Conservation (phyloP, 37 sponge, comb jelly and placozoan genomes). For the Aplysina aerophoba region DNA sequence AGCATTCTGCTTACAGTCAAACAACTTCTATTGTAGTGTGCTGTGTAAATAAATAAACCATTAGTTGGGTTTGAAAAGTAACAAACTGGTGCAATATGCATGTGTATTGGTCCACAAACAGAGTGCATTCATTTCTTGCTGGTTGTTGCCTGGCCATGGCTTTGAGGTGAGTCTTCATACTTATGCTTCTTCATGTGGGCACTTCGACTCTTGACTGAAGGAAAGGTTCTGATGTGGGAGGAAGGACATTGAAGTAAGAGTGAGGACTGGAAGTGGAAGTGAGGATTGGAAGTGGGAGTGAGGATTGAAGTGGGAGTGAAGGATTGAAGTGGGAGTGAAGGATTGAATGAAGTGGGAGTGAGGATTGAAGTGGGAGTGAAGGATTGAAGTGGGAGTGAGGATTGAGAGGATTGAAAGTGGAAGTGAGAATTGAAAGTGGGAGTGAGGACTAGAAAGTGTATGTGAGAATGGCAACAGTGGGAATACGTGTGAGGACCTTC, state of each 20-base stretch:
- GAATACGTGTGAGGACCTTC: neutral
- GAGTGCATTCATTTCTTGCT: neutral
- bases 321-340: too few relatives aligned
- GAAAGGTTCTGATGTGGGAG: constrained; percentile 75
- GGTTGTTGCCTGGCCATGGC: neutral
- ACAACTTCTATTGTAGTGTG: neutral
- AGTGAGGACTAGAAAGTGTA: too few relatives aligned
- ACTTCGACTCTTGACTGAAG: constrained; percentile 93
- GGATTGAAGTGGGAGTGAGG: too few relatives aligned
- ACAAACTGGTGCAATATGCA: neutral
- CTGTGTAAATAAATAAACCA: constrained; percentile 2
- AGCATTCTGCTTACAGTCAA: neutral
- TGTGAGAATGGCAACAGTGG: too few relatives aligned
- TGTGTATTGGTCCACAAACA: neutral
- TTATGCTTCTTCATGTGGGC: constrained; percentile 96
- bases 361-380: too few relatives aligned
- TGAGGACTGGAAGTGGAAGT: neutral
- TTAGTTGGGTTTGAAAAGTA: constrained; percentile 19
- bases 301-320: too few relatives aligned
- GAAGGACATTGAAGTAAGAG: neutral
- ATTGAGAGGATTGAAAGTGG: too few relatives aligned
- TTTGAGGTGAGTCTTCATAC: constrained; percentile 16
- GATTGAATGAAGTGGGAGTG: constrained; percentile 38
- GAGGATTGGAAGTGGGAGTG: neutral
- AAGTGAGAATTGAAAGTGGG: too few relatives aligned